A percentile compares a stretch with the other conserved stretches of the same genome.
Evolutionary conservation across 2,113 vertebrate genomes (phyloP).

Genomic region (Ivindomyrus marchei): DNA sequence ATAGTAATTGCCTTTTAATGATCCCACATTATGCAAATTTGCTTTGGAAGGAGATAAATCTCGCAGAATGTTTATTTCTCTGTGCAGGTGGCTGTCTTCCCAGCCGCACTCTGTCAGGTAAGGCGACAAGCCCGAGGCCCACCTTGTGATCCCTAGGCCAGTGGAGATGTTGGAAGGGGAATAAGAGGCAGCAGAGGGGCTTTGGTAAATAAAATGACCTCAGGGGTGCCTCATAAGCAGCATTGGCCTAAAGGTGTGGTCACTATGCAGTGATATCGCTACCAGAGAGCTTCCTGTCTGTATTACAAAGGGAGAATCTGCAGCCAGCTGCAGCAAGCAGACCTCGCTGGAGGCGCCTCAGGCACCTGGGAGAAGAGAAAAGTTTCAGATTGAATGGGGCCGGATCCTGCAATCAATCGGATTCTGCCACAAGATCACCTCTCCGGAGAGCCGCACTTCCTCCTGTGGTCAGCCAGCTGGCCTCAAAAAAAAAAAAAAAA

Average conservation of each 20-base stretch:
- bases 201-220: background rate
- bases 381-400: background rate
- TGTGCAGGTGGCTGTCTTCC: conserved; percentile 64
- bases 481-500: background rate
- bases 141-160: conserved; percentile 20
- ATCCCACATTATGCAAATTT: conserved; percentile 83
- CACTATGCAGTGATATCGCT: background rate
- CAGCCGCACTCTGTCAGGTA: conserved; percentile 43
- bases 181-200: background rate
- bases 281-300: background rate
- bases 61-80: conserved; percentile 56
- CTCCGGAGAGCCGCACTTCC: background rate
- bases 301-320: background rate
- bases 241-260: too few species aligned
- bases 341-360: background rate
- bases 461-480: background rate
- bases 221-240: background rate
- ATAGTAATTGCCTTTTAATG: conserved; percentile 87
- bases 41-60: conserved; percentile 71
- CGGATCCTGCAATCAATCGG: background rate
- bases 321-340: background rate
- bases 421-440: conserved; percentile 17
- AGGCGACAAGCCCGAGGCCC: conserved; percentile 26
- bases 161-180: background rate
- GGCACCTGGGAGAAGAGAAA: background rate